Percentiles rank a stretch among this genome's conserved stretches.
Evolutionary conservation across 1,140 invertebrate species (phyloP).

Genomic region (Spodoptera litura): DNA sequence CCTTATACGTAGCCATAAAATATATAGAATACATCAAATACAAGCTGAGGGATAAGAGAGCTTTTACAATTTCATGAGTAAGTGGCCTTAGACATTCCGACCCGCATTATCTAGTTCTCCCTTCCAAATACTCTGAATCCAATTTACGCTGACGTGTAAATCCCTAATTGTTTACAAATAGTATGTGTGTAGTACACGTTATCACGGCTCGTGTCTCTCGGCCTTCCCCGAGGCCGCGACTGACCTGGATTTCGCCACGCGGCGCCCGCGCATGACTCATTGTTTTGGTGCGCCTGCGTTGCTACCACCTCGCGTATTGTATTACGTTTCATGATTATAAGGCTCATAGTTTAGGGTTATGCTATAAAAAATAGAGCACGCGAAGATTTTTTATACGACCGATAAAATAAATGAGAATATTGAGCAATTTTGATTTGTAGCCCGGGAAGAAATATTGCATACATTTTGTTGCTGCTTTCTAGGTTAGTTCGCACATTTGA

Average conservation of each 20-base stretch:
- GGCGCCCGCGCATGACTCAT: constrained; percentile 66
- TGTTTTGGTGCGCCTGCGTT: constrained; percentile 61
- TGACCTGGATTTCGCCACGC: constrained; percentile 72
- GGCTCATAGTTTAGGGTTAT: constrained; percentile 31
- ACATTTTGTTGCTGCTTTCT: constrained; percentile 22
- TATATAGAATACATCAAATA: constrained; percentile 15
- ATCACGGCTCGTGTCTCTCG: constrained; percentile 49
- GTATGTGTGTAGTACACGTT: constrained; percentile 24
- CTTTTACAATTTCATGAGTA: background rate
- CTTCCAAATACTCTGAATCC: constrained; percentile 10
- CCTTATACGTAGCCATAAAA: background rate
- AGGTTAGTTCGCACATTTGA: constrained; percentile 21
- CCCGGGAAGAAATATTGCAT: background rate
- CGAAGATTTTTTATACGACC: constrained; percentile 34
- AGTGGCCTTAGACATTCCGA: constrained; percentile 9
- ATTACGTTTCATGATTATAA: constrained; percentile 44
- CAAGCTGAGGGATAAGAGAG: background rate
- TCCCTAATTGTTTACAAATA: constrained; percentile 42
- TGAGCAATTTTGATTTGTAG: constrained; percentile 39
- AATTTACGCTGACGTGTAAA: constrained; percentile 2
- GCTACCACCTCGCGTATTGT: constrained; percentile 49
- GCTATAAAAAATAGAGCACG: constrained; percentile 35
- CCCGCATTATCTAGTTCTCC: background rate
- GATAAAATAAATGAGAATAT: constrained; percentile 34
- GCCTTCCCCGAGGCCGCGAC: constrained; percentile 72